phyloP scores from a whole-genome alignment of 2,113 vertebrate genomes.

The Halcyon senegalensis region DNA sequence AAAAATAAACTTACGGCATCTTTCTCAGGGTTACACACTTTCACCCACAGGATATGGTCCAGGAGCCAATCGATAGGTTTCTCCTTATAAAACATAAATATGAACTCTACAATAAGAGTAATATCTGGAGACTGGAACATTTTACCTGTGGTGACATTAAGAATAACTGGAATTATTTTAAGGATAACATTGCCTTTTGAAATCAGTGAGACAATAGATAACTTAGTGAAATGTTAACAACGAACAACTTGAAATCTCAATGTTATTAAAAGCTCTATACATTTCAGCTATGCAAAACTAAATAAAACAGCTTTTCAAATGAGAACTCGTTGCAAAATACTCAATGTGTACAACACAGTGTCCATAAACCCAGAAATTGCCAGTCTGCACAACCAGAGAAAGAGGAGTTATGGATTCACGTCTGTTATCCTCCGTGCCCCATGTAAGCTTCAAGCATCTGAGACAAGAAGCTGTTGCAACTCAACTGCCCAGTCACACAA shows the following conservation, averaged over 20 bases:
- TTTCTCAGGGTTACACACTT: slow-evolving; percentile 99
- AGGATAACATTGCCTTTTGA: background rate
- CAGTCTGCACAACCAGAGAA: background rate
- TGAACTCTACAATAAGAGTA: slow-evolving; percentile 97
- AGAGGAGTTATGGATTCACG: background rate
- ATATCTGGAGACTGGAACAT: slow-evolving; percentile 98
- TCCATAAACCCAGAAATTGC: background rate
- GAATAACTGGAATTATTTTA: slow-evolving; percentile 16
- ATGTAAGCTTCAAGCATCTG: background rate
- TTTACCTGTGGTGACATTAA: slow-evolving; percentile 85
- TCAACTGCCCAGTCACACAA: background rate
- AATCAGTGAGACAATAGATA: background rate
- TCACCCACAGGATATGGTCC: slow-evolving; percentile 98
- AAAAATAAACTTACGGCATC: slow-evolving; percentile 87
- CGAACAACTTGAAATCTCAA: background rate
- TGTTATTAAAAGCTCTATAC: background rate
- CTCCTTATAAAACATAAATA: slow-evolving; percentile 99
- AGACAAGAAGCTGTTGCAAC: background rate
- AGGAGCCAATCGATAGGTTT: slow-evolving; percentile 98
- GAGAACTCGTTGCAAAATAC: background rate
- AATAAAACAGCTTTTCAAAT: background rate
- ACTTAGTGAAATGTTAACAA: background rate
- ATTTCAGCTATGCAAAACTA: background rate
- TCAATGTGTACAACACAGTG: background rate
- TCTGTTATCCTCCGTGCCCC: background rate